Evolutionary conservation across 2,888 invertebrate genomes (phyloP).

Genomic region (Diplazon laetatorius): DNA sequence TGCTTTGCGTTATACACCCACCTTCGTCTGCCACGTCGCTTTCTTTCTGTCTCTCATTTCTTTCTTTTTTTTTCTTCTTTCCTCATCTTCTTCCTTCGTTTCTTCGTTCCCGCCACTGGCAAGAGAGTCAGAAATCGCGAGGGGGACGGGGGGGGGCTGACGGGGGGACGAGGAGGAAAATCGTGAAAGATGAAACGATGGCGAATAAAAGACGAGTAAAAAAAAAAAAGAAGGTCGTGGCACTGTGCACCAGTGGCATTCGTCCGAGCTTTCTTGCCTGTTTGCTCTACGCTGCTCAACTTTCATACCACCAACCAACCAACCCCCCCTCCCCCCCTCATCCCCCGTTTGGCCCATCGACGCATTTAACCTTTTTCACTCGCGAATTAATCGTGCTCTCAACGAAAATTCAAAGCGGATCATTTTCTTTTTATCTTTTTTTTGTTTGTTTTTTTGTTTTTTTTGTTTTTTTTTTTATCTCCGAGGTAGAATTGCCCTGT

Average conservation of each 20-base stretch:
- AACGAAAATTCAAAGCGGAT: no score
- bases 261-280: conserved; percentile 2
- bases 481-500: no score
- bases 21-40: conserved; percentile 31
- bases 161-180: neutral
- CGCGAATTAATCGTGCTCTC: conserved; percentile 7
- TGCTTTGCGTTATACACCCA: conserved; percentile 34
- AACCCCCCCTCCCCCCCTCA: no score
- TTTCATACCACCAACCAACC: conserved; percentile 43
- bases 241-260: conserved; percentile 24
- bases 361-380: conserved; percentile 15
- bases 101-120: conserved; percentile 44
- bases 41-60: conserved; percentile 31
- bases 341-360: conserved; percentile 19
- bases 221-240: conserved; percentile 23
- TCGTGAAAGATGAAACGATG: conserved; percentile 54
- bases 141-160: conserved; percentile 15
- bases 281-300: conserved; percentile 23
- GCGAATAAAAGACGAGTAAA: no score
- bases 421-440: no score
- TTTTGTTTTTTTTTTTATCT: no score
- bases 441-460: no score
- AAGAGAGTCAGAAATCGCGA: conserved; percentile 44
- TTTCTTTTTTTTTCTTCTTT: conserved; percentile 38
- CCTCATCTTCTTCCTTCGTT: conserved; percentile 39